These are phyloP conservation scores for Chlamydotis undulata DNA, from an alignment of 2,113 vertebrate genomes.

Conservation along the genomic window DNA sequence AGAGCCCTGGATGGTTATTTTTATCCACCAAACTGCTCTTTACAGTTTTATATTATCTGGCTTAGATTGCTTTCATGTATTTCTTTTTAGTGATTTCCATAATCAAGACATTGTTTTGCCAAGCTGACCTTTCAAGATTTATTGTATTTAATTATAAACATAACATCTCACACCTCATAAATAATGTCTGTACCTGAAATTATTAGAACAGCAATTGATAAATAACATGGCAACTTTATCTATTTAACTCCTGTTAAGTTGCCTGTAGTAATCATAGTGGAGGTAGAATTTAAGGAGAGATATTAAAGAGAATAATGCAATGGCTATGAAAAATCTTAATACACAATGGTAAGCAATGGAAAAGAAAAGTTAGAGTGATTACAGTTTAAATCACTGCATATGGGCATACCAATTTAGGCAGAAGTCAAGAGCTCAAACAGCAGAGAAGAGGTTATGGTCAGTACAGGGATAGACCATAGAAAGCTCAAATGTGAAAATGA, in stretches of 20 bases:
- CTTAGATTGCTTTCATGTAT: not conserved
- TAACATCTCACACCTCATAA: not conserved
- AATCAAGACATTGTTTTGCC: not conserved
- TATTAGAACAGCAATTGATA: not conserved
- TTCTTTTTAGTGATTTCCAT: not conserved
- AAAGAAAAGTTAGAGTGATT: not conserved
- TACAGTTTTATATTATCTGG: not conserved
- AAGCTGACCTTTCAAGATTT: not conserved
- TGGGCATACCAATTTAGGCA: not conserved
- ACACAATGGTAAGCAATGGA: not conserved
- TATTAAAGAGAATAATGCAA: not conserved
- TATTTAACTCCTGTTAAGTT: not conserved
- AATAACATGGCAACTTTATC: not conserved
- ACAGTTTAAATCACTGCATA: not conserved
- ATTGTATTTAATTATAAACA: conserved; percentile 6
- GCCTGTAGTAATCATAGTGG: not conserved
- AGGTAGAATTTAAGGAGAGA: not conserved
- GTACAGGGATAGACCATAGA: not conserved
- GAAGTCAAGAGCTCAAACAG: not conserved
- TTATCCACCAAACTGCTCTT: not conserved
- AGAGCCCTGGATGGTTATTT: not conserved
- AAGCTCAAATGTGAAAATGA: not conserved
- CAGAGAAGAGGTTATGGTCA: not conserved
- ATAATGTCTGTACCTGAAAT: not conserved
- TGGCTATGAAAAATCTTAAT: not conserved